A percentile compares a stretch with the other conserved stretches of the same genome.
Conservation (phyloP, 1,140 invertebrate genomes). For the Caenorhabditis brenneri region DNA sequence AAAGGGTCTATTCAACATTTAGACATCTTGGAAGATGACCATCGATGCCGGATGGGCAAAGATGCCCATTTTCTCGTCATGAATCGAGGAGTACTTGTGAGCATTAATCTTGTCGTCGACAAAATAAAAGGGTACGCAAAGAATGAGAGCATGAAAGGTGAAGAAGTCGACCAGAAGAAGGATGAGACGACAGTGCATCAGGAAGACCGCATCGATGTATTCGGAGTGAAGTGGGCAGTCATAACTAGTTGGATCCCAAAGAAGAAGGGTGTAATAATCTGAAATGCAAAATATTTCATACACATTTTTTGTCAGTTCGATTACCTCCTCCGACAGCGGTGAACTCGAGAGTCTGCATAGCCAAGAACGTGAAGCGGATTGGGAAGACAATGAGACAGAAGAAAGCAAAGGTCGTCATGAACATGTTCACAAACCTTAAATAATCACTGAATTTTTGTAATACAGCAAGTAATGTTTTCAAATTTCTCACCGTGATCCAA, state of each 20-base stretch:
- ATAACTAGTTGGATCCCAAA: neutral
- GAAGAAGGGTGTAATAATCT: neutral
- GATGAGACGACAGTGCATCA: neutral
- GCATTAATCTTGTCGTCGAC: neutral
- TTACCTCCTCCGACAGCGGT: neutral
- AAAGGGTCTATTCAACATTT: no score
- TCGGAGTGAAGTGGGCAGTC: neutral
- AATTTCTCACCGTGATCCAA: neutral
- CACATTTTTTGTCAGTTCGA: no score
- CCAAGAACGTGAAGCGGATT: neutral
- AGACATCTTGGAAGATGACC: neutral
- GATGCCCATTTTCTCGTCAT: neutral
- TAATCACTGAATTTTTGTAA: no score
- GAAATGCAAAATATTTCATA: neutral
- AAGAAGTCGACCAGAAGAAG: neutral
- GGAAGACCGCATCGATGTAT: neutral
- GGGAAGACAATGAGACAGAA: neutral
- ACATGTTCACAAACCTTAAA: neutral
- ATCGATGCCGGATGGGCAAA: neutral
- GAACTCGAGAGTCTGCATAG: slow-evolving; percentile 10
- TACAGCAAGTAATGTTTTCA: no score
- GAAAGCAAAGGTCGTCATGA: neutral
- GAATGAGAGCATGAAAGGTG: neutral
- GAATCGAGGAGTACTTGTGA: neutral
- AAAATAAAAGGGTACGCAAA: neutral